A percentile compares a stretch with the other conserved stretches of the same genome.
Evolutionary conservation across 1,140 invertebrate genomes (phyloP).

Genomic region (Druon quercuslanigerum): DNA sequence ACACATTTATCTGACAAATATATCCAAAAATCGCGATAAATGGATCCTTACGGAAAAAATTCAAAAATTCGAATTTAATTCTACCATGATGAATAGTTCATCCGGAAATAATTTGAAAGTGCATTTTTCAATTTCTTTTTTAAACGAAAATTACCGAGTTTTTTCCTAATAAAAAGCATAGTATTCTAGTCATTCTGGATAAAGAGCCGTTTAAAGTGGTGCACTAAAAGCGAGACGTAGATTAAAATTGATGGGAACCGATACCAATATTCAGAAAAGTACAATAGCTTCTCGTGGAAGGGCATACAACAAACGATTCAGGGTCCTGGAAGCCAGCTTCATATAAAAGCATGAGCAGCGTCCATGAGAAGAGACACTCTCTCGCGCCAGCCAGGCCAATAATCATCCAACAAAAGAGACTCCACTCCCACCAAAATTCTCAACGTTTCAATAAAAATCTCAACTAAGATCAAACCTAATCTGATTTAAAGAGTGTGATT

Average conservation of each 20-base stretch:
- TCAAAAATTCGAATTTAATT: too few relatives aligned
- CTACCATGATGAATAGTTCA: too few relatives aligned
- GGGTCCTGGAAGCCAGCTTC: slow-evolving; percentile 62
- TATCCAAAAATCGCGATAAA: too few relatives aligned
- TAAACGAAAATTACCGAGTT: too few relatives aligned
- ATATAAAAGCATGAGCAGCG: slow-evolving; percentile 67
- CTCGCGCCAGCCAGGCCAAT: slow-evolving; percentile 52
- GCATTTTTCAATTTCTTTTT: too few relatives aligned
- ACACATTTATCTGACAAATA: too few relatives aligned
- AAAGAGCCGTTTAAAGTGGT: too few relatives aligned
- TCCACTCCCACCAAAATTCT: slow-evolving; percentile 36
- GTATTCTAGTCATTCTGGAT: too few relatives aligned
- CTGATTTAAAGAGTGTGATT: neutral
- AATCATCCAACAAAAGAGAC: slow-evolving; percentile 37
- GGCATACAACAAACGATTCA: slow-evolving; percentile 65
- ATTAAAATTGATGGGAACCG: neutral
- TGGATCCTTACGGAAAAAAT: too few relatives aligned
- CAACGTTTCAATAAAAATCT: neutral
- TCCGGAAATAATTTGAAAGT: too few relatives aligned
- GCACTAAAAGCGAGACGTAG: neutral
- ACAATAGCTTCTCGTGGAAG: slow-evolving; percentile 40
- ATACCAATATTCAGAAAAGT: slow-evolving; percentile 9
- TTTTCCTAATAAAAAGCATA: too few relatives aligned
- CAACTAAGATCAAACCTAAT: neutral
- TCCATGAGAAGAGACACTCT: slow-evolving; percentile 64